A percentile compares a stretch with the other conserved stretches of the same genome.
Evolutionary conservation across 1,140 invertebrate species (phyloP).

Genomic region (Scaptomyza pallida): DNA sequence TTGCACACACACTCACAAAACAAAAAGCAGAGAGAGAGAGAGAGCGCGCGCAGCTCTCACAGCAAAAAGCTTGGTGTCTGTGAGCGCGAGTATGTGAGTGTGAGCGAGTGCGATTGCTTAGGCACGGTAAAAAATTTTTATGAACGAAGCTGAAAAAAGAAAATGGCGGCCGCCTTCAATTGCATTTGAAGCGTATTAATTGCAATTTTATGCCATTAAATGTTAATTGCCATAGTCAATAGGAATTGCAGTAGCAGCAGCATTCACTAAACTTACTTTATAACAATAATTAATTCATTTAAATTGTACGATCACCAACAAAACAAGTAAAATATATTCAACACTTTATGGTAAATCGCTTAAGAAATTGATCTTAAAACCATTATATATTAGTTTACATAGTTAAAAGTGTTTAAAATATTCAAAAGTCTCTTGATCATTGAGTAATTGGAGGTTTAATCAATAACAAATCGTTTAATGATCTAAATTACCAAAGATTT

Average conservation of each 20-base stretch:
- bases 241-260: neutral
- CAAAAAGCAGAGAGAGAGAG: too few relatives aligned
- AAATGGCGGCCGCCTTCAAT: constrained; percentile 63
- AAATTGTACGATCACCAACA: too few relatives aligned
- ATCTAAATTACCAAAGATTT: too few relatives aligned
- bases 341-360: neutral
- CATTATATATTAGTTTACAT: too few relatives aligned
- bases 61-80: constrained; percentile 44
- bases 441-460: neutral
- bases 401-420: too few relatives aligned
- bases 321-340: neutral
- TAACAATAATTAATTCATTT: neutral
- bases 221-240: constrained; percentile 9
- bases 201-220: constrained; percentile 33
- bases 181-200: constrained; percentile 41
- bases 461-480: neutral
- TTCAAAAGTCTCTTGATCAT: too few relatives aligned
- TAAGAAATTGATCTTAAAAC: neutral
- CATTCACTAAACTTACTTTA: neutral
- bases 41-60: constrained; percentile 26
- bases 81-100: constrained; percentile 32
- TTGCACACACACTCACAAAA: constrained; percentile 19
- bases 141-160: constrained; percentile 60
- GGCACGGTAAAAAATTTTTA: constrained; percentile 75
- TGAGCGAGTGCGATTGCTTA: constrained; percentile 35